Percentiles rank a stretch among this genome's conserved stretches.
Conservation (phyloP, 2,888 invertebrate species). For the Patella depressa region DNA sequence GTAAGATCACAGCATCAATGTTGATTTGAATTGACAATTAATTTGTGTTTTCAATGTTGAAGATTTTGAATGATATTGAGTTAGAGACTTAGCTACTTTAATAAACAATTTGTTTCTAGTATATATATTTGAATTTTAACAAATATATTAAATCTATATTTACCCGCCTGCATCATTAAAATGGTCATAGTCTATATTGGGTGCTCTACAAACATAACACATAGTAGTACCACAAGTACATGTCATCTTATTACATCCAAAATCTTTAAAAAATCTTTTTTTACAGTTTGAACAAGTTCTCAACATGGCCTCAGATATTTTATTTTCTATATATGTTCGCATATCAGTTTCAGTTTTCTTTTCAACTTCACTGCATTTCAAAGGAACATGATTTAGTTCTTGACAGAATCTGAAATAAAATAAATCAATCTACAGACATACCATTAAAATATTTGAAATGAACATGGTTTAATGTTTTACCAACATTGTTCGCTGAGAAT, state of each 20-base stretch:
- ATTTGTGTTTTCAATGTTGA: too few relatives aligned
- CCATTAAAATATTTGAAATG: not conserved
- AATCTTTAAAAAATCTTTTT: conserved; percentile 59
- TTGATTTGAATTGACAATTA: too few relatives aligned
- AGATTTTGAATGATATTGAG: too few relatives aligned
- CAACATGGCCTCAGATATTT: conserved; percentile 70
- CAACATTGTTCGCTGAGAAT: too few relatives aligned
- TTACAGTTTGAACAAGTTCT: conserved; percentile 62
- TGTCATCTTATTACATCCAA: conserved; percentile 70
- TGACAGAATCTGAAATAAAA: conserved; percentile 71
- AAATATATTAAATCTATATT: not conserved
- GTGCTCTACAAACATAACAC: conserved; percentile 66
- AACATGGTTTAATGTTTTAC: too few relatives aligned
- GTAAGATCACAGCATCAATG: too few relatives aligned
- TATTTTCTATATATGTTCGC: conserved; percentile 74
- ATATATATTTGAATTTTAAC: not conserved
- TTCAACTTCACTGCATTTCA: conserved; percentile 66
- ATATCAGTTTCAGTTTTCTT: conserved; percentile 63
- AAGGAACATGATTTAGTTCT: conserved; percentile 75
- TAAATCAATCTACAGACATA: not conserved
- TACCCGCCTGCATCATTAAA: conserved; percentile 65
- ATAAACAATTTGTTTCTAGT: too few relatives aligned
- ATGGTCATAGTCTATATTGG: conserved; percentile 74
- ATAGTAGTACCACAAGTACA: conserved; percentile 67
- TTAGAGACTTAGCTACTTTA: too few relatives aligned